phyloP scores from a whole-genome alignment of 2,888 invertebrate genomes.

The Cephus runcator region DNA sequence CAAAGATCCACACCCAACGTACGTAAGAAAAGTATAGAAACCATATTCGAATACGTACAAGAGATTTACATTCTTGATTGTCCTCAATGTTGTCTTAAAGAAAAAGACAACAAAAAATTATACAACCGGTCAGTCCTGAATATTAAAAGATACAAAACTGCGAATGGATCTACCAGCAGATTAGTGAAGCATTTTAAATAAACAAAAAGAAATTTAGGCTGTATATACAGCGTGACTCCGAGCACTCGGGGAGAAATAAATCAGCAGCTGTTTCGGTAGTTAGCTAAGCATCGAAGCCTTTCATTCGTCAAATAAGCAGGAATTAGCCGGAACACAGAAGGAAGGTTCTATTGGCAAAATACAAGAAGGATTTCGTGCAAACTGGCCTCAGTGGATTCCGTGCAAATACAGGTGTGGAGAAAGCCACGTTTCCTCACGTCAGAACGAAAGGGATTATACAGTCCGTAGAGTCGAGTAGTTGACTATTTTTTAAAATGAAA shows the following conservation, averaged over 20 bases:
- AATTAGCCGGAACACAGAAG: constrained; percentile 47
- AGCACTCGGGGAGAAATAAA: constrained; percentile 29
- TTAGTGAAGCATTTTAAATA: background rate
- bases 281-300: constrained; percentile 23
- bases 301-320: constrained; percentile 40
- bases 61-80: background rate
- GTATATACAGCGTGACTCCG: background rate
- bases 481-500: constrained; percentile 2
- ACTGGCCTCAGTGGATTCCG: constrained; percentile 16
- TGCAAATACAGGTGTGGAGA: constrained; percentile 37
- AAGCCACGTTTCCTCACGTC: background rate
- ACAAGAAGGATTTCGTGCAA: constrained; percentile 32
- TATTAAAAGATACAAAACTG: background rate
- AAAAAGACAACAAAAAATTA: background rate
- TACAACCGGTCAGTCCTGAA: background rate
- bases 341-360: constrained; percentile 41
- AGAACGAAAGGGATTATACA: background rate
- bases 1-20: background rate
- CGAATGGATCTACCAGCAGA: background rate
- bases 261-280: constrained; percentile 32
- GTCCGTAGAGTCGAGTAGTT: constrained; percentile 11
- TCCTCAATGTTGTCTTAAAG: background rate
- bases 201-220: background rate
- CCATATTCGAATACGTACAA: background rate
- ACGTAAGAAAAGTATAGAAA: background rate